Evolutionary conservation across 2,888 invertebrate species (phyloP), one percentile per base, ranked within the genome.

Genomic region (Eristalis arbustorum): DNA sequence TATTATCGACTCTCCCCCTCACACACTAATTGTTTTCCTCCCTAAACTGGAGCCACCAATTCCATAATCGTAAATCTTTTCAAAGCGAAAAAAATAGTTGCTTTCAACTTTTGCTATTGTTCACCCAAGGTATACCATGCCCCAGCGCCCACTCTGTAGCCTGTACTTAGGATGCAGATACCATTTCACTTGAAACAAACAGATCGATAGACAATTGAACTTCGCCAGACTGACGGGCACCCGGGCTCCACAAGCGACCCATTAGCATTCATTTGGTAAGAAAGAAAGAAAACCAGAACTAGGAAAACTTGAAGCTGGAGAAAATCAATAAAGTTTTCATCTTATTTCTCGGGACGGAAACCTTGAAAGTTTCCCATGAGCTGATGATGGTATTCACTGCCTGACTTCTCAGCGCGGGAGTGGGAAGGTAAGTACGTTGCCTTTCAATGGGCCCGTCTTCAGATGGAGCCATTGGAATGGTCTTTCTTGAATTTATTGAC

Each of bases 301-400:
- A 34, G 56, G 37, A 37, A 31, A 64, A 74, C 63, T 64, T 74
- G 23, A 59, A 28, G 49, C 49, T 14, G 28, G 14, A 18, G 37
- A 34, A 37, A 74, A 74, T 73, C 64, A 56, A 74, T 64, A 57
- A 64, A 74, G 64, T 64, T 37, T 57, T 13, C 37, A n/a, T 25
- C 37, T 69, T 22, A 57, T 22, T 18, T 25, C 34, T 22, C 56
- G 6, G 34, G 34, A 13, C 18, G 37, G 34, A 34, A 59, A 59
- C 69, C 69, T 69, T 59, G 69, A 10, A 69, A 69, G 34, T 69
- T 57, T n/a, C 18, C 25, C 18, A 59, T 59, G 59, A 14, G 59
- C 59, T 25, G 59, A 59, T 59, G 25, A 49, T 56, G 42, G 42
- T 23, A 73, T 49, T 49, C 42, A 18, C 18, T 18, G 49, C 18